Base-by-base conservation (phyloP, 2,888 invertebrate genomes). In the Habroteleia sp. region DNA sequence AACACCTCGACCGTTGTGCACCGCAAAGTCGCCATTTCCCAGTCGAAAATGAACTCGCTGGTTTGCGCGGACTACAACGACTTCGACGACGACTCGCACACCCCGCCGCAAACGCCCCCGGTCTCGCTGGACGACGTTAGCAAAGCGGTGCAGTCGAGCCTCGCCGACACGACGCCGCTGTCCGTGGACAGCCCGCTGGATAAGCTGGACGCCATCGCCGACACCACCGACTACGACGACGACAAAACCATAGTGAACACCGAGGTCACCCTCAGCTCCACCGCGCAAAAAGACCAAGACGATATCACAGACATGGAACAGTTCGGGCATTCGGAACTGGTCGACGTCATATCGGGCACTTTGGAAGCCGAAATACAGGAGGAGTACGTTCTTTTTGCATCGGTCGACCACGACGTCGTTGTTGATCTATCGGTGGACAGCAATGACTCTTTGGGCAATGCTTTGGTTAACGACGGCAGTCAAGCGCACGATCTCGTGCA, bases 331-430 rank as follows among this genome's bases (percentile, higher is more conserved):
- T 89, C 89, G 0, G 91, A 91, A 79, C 82, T 91, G 8, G 89
- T 87, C 0, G 92, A 93, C 35, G 91, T 91, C 1, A 91, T 93
- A 16, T 91, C 93, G 0, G 92, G 93, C 50, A 91, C 92, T 0
- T 86, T 91, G 13, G 93, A 92, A 41, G 88, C 90, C 0, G 91
- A 91, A 74, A 91, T 91, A 76, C 89, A 91, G 2, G 92, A 93
- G 74, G 92, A 93, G 75, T 93, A 92, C 80, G 90, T 93, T 4
- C 82, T 93, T 0, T 93, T 93, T 80, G 91, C 92, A 1, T 77
- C 79, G 1, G 73, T 77, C 0, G 77, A 73, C 8, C 90, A 91
- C 0, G 92, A 92, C 42, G 91, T 91, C 83, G 91, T 92, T 0
- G 90, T 90, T 0, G 92, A 92, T 78, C 90, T 92, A 75, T 89